Base-by-base conservation (phyloP, 2,888 invertebrate genomes). In the Paralinhomoeus sp. region DNA sequence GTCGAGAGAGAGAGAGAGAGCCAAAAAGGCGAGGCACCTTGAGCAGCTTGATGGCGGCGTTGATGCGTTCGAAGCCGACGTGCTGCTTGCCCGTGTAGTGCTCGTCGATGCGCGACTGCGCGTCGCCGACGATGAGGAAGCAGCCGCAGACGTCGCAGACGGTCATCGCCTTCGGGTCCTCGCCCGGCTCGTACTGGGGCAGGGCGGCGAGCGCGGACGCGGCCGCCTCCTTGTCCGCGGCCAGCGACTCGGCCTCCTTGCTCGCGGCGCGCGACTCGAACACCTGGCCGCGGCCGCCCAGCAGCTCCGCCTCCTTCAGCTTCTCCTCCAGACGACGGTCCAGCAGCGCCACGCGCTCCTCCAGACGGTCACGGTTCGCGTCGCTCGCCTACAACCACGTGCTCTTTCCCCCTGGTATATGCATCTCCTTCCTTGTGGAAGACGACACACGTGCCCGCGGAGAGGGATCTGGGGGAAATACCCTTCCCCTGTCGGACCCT, bases 11-110 rank as follows among this genome's bases (percentile, higher is more conserved):
- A n/a, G n/a, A n/a, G n/a, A n/a, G n/a, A n/a, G n/a, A n/a, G n/a
- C n/a, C n/a, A n/a, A n/a, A n/a, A n/a, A n/a, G n/a, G n/a, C n/a
- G n/a, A n/a, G n/a, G n/a, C 27, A 27, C 27, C 27, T 27, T 5
- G 7, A 27, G 5, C 27, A 9, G 7, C 5, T 39, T 24, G 9
- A 39, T 18, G 9, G 39, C 24, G 3, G 5, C 39, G 9, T 24
- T 23, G 5, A 76, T 65, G 54, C 71, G 68, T 3, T 75, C 76
- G 68, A 73, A 84, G 61, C 93, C 93, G 50, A 89, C 78, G 69
- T 97, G 97, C 65, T 93, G 93, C 68, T 97, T 97, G 27, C 93
- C 97, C 73, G 83, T 84, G 45, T 93, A 69, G 69, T 97, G 93
- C 64, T 97, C 93, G 57, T 93, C 91, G 46, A 93, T 82, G 47